Conservation (phyloP, 2,113 vertebrate species). For the Datnioides undecimradiatus region DNA sequence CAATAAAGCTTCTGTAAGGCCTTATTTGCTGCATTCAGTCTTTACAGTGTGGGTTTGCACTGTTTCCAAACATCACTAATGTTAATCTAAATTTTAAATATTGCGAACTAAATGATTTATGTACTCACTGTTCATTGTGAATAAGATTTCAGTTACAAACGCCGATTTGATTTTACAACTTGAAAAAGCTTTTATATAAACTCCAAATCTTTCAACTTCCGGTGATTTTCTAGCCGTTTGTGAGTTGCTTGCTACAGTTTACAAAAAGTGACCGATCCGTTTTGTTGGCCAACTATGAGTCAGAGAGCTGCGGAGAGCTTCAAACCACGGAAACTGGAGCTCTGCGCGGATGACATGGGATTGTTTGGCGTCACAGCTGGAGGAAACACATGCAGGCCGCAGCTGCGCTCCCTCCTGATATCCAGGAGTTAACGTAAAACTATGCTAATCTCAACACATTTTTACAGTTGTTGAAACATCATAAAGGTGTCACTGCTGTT, state of each 20-base stretch:
- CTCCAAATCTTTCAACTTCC: not conserved
- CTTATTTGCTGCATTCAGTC: no score
- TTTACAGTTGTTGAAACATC: not conserved
- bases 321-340: constrained; percentile 70
- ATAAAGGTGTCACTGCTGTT: no score
- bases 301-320: constrained; percentile 38
- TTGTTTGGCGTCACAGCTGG: constrained; percentile 19
- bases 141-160: not conserved
- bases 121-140: not conserved
- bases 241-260: constrained; percentile 11
- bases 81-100: not conserved
- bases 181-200: constrained; percentile 37
- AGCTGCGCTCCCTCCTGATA: not conserved
- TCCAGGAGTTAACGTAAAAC: not conserved
- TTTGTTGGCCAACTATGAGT: constrained; percentile 20
- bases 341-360: not conserved
- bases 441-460: not conserved
- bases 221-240: not conserved
- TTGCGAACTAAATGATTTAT: no score
- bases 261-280: constrained; percentile 35
- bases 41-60: not conserved
- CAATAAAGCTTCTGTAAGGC: no score
- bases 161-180: not conserved
- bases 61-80: not conserved
- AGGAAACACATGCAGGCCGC: not conserved